Evolutionary conservation across 1,140 invertebrate species (phyloP), one percentile per base, ranked within the genome.

Genomic region (Psilanteris sp.): DNA sequence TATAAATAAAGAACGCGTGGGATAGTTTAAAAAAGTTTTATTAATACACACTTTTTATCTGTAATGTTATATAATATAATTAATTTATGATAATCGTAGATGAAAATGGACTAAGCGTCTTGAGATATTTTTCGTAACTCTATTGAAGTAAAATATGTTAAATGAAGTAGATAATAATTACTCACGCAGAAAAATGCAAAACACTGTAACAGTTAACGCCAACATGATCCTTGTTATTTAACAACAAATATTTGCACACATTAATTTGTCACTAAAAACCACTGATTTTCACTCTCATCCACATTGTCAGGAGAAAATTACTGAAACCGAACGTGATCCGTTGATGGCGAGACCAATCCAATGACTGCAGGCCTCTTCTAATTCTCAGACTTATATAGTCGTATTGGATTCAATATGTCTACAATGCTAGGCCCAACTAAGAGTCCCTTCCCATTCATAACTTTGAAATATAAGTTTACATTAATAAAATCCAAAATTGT

Each of bases 311-410:
- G 1, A 39, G 18, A 29, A 41, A 59, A 59, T 8, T 20, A 70
- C 29, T 70, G 32, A 5, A 34, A 52, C 15, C 36, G 22, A 70
- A 7, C 27, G 52, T 48, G 52, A 50, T 59, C 10, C 36, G 44
- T 46, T 22, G 11, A 52, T 43, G 43, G 52, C 10, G 66, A 61
- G 37, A 34, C 36, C 37, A 10, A 46, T 46, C 46, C 46, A 71
- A 36, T 61, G 48, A 71, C 67, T 71, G 55, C 37, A 55, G 37
- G 32, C 55, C 20, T 71, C 55, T 54, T 71, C 55, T 61, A 61
- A 54, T 46, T 62, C 67, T 62, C 55, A 62, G 27, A 37, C 67
- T 62, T 71, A 71, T 71, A 71, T 71, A 54, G 16, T 46, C 3
- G 43, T 50, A 68, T 32, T 41, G 43, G 16, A 61, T 71, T 71